Conservation (phyloP, 2,113 vertebrate species). For the Ptychochromis oligacanthus region DNA sequence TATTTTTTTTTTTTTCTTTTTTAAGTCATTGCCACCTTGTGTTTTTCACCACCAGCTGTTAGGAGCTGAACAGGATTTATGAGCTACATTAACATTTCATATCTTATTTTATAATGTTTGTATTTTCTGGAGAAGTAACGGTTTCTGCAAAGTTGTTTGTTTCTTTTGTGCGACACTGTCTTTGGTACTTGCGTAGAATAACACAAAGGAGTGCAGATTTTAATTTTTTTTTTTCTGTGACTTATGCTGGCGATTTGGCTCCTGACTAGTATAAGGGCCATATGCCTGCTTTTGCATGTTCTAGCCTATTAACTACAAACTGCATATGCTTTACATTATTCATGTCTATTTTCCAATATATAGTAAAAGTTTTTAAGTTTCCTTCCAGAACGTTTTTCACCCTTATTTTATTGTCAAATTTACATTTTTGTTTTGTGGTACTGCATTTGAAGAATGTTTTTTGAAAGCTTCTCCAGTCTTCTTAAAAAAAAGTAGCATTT, state of each 20-base stretch:
- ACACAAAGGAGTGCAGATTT: background rate
- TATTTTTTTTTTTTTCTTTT: constrained; percentile 6
- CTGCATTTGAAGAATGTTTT: background rate
- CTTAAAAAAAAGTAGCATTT: background rate
- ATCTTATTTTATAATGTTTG: constrained; percentile 18
- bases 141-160: background rate
- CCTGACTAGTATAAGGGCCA: constrained; percentile 19
- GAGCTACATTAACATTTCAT: constrained; percentile 54
- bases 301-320: background rate
- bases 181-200: background rate
- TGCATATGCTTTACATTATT: constrained; percentile 10
- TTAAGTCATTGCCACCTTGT: constrained; percentile 28
- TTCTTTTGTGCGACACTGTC: background rate
- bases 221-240: background rate
- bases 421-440: background rate
- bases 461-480: background rate
- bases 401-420: background rate
- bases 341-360: background rate
- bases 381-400: background rate
- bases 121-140: background rate
- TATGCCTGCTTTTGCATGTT: background rate
- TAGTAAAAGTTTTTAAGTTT: background rate
- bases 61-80: constrained; percentile 24
- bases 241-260: background rate
- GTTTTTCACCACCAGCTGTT: constrained; percentile 48